These are phyloP conservation scores for Diadegma fenestrale DNA, from an alignment of 2,888 invertebrate genomes.

Conservation along the genomic window DNA sequence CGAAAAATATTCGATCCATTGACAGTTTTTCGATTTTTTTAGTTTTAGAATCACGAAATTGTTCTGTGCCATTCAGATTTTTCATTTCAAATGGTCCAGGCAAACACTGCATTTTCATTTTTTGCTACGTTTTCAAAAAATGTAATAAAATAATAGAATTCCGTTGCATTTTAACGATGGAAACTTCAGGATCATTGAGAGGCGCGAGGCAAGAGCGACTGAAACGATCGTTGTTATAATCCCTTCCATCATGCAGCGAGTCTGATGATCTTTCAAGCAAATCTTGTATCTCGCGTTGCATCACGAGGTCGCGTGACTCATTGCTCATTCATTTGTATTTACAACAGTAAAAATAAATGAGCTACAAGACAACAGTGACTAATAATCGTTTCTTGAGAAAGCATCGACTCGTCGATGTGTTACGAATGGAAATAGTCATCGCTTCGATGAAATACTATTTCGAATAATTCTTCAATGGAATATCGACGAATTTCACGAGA, in stretches of 20 bases:
- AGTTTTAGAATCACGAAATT: too few species aligned
- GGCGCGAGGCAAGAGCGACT: conserved; percentile 14
- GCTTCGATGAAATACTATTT: conserved; percentile 18
- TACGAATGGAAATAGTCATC: conserved; percentile 2
- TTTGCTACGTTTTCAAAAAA: too few species aligned
- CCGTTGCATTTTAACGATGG: too few species aligned
- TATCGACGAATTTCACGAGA: not conserved
- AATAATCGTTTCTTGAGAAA: conserved; percentile 62
- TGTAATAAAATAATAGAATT: too few species aligned
- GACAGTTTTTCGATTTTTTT: too few species aligned
- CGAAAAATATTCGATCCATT: too few species aligned
- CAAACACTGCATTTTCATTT: too few species aligned
- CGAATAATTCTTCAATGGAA: not conserved
- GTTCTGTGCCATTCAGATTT: too few species aligned
- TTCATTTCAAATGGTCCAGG: too few species aligned
- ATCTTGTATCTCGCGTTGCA: conserved; percentile 22
- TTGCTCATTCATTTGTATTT: conserved; percentile 55
- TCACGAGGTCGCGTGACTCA: conserved; percentile 51
- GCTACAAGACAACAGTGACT: conserved; percentile 43
- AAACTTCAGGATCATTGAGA: too few species aligned
- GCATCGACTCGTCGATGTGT: conserved; percentile 35
- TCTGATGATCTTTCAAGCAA: conserved; percentile 56
- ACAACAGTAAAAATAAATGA: conserved; percentile 37
- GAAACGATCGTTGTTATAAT: conserved; percentile 36
- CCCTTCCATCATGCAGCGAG: conserved; percentile 43